Evolutionary conservation across 92 coral and sea anemone species (phyloP).

Genomic region (Parazoanthus darwini): DNA sequence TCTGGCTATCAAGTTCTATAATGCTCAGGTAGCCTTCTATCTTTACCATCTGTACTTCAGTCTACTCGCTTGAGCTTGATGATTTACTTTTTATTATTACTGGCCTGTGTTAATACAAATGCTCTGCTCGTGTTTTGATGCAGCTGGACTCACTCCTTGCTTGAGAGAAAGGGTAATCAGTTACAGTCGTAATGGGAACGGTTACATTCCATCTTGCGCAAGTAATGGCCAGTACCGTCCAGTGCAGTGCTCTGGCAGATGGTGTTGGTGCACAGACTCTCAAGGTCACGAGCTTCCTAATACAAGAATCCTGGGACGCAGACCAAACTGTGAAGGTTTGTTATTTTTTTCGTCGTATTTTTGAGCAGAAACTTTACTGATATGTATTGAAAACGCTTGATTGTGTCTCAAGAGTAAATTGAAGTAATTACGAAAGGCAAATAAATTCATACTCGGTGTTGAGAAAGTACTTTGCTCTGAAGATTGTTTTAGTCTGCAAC

Average conservation of each 20-base stretch:
- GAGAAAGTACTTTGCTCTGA: too few relatives aligned
- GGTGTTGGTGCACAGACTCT: conserved; percentile 38
- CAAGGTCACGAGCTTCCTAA: conserved; percentile 38
- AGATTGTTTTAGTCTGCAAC: neutral
- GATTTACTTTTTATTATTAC: too few relatives aligned
- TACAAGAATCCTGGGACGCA: conserved; percentile 23
- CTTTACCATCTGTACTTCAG: too few relatives aligned
- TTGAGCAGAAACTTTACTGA: neutral
- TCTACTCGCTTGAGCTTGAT: neutral
- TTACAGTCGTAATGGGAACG: conserved; percentile 21
- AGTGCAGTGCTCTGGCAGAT: conserved; percentile 27
- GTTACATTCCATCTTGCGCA: conserved; percentile 39
- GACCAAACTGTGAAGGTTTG: conserved; percentile 40
- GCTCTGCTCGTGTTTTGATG: neutral
- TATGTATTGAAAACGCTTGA: too few relatives aligned
- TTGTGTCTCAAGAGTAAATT: neutral
- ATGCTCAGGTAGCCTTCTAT: too few relatives aligned
- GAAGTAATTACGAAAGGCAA: neutral
- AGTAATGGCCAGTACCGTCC: conserved; percentile 25
- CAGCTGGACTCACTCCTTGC: conserved; percentile 44
- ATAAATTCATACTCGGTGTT: neutral
- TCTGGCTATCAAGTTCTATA: too few relatives aligned
- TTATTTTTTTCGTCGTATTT: neutral
- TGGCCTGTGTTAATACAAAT: neutral
- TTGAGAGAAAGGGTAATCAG: conserved; percentile 28